Evolutionary conservation across 2,888 invertebrate genomes (phyloP).

Genomic region (Euclidia mi): DNA sequence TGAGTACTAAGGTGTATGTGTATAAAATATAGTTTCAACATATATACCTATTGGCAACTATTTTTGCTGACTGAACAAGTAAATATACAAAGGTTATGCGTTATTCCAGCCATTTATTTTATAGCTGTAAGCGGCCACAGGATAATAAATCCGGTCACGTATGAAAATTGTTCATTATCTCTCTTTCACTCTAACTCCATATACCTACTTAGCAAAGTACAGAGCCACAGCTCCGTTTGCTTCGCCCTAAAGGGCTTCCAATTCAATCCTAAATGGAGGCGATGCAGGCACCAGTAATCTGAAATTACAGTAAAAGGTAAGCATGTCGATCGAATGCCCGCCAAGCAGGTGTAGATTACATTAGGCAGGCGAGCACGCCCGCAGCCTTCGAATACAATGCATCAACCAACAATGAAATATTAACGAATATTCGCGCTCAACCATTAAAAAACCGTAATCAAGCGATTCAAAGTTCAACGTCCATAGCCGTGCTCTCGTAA

Average conservation of each 20-base stretch:
- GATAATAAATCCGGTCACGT: constrained; percentile 66
- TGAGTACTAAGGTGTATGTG: too few species aligned
- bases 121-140: constrained; percentile 53
- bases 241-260: constrained; percentile 4
- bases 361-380: constrained; percentile 50
- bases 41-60: neutral
- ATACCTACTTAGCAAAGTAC: neutral
- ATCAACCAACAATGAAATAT: constrained; percentile 74
- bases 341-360: constrained; percentile 49
- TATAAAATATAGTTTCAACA: too few species aligned
- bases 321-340: constrained; percentile 16
- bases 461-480: constrained; percentile 84
- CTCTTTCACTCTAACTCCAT: constrained; percentile 8
- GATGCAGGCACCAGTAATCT: constrained; percentile 13
- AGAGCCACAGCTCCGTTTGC: neutral
- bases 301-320: constrained; percentile 22
- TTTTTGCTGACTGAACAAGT: constrained; percentile 17
- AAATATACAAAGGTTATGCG: constrained; percentile 24
- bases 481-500: constrained; percentile 75
- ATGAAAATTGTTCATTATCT: constrained; percentile 54
- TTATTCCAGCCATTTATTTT: constrained; percentile 66
- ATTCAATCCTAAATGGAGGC: constrained; percentile 10
- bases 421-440: constrained; percentile 76
- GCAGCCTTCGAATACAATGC: constrained; percentile 58
- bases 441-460: constrained; percentile 87